Percentiles rank a stretch among this genome's conserved stretches.
phyloP scores from a whole-genome alignment of 2,888 invertebrate species.

The Ischnura elegans region DNA sequence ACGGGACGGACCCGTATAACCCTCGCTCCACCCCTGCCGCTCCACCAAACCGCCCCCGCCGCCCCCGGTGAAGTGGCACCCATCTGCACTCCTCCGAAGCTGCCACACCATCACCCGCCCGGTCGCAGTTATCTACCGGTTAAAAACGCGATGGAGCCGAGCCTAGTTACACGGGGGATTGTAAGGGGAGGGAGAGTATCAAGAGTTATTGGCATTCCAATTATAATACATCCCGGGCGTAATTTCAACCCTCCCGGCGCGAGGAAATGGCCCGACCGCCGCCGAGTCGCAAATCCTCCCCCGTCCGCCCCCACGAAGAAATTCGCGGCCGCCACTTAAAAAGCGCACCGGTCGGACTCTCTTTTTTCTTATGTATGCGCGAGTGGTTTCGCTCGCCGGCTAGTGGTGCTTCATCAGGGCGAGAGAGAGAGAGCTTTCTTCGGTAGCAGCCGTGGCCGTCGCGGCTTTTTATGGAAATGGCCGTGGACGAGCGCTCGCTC shows the following conservation, averaged over 20 bases:
- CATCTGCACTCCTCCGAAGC: not conserved
- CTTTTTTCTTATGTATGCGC: not conserved
- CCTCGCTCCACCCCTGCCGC: not conserved
- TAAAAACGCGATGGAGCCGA: conserved; percentile 14
- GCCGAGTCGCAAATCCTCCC: not conserved
- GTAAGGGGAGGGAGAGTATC: no score
- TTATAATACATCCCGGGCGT: conserved; percentile 8
- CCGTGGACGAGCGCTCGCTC: not conserved
- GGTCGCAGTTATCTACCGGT: conserved; percentile 15
- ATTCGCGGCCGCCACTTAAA: conserved; percentile 20
- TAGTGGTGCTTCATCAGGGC: conserved; percentile 4
- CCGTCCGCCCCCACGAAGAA: not conserved
- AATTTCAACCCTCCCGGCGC: not conserved
- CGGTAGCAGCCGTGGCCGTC: conserved; percentile 23
- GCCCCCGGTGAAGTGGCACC: no score
- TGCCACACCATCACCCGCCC: not conserved
- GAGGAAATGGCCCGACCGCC: not conserved
- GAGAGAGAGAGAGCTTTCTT: not conserved
- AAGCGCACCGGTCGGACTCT: not conserved
- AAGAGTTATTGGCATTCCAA: conserved; percentile 35
- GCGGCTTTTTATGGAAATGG: conserved; percentile 30
- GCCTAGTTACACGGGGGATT: conserved; percentile 34
- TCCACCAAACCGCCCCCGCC: not conserved
- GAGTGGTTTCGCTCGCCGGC: not conserved
- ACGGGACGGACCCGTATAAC: not conserved